Evolutionary conservation across 1,140 invertebrate species (phyloP).

Genomic region (Mamestra configurata): DNA sequence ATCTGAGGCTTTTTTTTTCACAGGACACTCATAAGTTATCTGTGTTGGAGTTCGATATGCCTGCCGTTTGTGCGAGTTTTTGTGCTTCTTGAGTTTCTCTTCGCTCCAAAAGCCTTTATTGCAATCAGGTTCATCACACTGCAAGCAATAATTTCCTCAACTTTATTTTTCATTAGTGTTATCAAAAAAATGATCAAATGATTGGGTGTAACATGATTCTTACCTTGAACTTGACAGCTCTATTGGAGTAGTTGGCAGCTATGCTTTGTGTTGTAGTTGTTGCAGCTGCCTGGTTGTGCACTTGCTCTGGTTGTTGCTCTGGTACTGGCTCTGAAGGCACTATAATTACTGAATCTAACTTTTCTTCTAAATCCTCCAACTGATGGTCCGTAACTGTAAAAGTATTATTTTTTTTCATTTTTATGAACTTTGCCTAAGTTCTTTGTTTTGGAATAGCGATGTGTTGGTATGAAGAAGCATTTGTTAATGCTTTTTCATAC

Average conservation of each 20-base stretch:
- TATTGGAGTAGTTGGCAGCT: constrained; percentile 60
- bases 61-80: constrained; percentile 72
- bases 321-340: constrained; percentile 57
- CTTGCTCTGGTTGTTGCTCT: constrained; percentile 50
- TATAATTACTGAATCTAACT: constrained; percentile 28
- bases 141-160: neutral
- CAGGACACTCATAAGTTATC: constrained; percentile 71
- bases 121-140: constrained; percentile 84
- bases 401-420: neutral
- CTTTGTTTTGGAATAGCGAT: neutral
- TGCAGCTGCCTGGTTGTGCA: constrained; percentile 40
- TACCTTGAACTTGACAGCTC: constrained; percentile 72
- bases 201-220: neutral
- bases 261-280: constrained; percentile 54
- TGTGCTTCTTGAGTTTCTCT: constrained; percentile 79
- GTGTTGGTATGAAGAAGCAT: no score
- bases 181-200: constrained; percentile 29
- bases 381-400: neutral
- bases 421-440: neutral
- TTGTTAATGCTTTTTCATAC: no score
- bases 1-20: constrained; percentile 63
- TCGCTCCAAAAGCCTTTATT: constrained; percentile 79
- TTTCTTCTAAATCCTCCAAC: neutral
- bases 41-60: constrained; percentile 57
- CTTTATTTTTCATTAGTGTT: neutral